Conservation (phyloP, 2,797 vertebrate genomes). For the Pangasius macronema region DNA sequence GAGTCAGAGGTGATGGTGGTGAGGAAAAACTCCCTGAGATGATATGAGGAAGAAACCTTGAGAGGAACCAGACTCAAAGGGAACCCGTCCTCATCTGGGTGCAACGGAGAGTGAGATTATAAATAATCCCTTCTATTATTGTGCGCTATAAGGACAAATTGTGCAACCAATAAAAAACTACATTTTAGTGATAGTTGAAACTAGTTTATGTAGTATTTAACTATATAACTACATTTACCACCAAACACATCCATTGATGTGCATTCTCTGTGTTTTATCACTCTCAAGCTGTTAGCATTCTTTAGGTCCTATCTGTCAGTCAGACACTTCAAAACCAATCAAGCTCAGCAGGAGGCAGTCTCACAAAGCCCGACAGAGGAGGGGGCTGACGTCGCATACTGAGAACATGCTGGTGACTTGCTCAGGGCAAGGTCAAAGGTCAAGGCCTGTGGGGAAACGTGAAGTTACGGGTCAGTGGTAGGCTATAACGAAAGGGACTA, state of each 20-base stretch:
- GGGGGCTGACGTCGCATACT: constrained; percentile 62
- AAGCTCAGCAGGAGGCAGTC: constrained; percentile 18
- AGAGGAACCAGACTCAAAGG: too few species aligned
- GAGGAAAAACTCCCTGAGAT: too few species aligned
- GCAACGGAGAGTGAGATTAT: too few species aligned
- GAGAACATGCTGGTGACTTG: constrained; percentile 63
- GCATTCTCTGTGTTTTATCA: constrained; percentile 14
- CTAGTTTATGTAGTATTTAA: background rate
- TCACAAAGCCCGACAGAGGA: constrained; percentile 61
- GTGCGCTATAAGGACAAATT: too few species aligned
- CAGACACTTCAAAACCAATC: constrained; percentile 24
- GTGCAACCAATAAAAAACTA: too few species aligned
- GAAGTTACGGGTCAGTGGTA: constrained; percentile 8
- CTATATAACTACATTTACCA: background rate
- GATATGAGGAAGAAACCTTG: too few species aligned
- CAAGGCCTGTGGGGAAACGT: constrained; percentile 56
- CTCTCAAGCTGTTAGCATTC: constrained; percentile 32
- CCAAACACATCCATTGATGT: background rate
- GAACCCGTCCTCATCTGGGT: too few species aligned
- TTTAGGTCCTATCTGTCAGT: constrained; percentile 17
- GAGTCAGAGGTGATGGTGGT: too few species aligned
- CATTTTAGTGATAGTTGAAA: background rate
- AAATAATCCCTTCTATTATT: too few species aligned
- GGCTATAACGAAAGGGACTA: constrained; percentile 64
- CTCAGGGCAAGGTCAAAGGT: constrained; percentile 68